Percentiles rank a stretch among this genome's conserved stretches.
These are phyloP conservation scores for Muntiacus muntjak DNA, from an alignment of 2,113 vertebrate species.

Conservation along the genomic window DNA sequence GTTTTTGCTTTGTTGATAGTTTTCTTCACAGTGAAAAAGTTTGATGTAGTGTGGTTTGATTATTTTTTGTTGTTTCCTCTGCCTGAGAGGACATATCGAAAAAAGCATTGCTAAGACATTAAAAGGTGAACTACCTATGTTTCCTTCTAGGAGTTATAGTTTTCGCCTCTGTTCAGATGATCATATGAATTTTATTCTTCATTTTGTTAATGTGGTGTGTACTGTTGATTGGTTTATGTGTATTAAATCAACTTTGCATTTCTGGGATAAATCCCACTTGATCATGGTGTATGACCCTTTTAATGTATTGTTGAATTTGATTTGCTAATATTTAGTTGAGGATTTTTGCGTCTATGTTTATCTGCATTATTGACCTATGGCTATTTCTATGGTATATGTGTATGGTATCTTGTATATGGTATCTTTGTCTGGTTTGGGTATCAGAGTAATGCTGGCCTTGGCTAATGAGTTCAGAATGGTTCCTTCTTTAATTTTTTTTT, in stretches of 20 bases:
- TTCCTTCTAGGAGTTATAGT: not conserved
- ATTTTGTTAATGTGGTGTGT: not conserved
- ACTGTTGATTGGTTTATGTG: not conserved
- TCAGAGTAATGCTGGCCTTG: not conserved
- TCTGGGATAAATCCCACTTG: not conserved
- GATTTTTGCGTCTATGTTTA: not conserved
- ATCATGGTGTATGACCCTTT: not conserved
- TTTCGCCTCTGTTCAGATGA: not conserved
- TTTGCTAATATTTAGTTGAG: not conserved
- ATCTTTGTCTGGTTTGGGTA: not conserved
- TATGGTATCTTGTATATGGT: not conserved
- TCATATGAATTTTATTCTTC: not conserved
- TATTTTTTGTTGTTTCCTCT: not conserved
- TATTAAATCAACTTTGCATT: not conserved
- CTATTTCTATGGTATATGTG: not conserved
- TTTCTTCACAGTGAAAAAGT: not conserved
- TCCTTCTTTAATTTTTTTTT: not conserved
- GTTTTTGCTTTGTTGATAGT: not conserved
- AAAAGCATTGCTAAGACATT: not conserved
- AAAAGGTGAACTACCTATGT: not conserved
- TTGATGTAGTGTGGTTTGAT: not conserved
- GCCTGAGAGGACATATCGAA: not conserved
- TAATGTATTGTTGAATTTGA: not conserved
- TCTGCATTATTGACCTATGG: not conserved
- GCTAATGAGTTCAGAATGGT: not conserved